Conservation (phyloP, 2,888 invertebrate species). For the Priocnemis perturbator region DNA sequence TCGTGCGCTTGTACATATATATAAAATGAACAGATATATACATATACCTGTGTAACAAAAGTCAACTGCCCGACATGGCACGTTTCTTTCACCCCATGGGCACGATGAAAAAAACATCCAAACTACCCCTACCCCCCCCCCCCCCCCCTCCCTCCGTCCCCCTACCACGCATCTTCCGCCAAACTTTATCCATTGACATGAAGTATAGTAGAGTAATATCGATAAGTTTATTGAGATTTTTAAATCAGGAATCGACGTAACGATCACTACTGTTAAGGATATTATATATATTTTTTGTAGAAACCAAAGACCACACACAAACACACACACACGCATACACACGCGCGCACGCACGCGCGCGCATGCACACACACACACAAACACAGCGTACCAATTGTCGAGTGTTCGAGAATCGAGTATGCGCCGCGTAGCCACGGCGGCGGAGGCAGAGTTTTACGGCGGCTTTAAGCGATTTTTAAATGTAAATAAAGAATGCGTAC, state of each 20-base stretch:
- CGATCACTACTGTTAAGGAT: conserved; percentile 71
- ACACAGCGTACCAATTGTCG: conserved; percentile 42
- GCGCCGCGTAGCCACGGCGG: conserved; percentile 50
- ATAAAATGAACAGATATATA: conserved; percentile 23
- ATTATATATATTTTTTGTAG: conserved; percentile 74
- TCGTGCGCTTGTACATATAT: conserved; percentile 6
- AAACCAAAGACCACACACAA: conserved; percentile 72
- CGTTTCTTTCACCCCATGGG: conserved; percentile 1
- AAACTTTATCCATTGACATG: conserved; percentile 22
- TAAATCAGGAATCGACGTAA: conserved; percentile 67
- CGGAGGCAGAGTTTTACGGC: conserved; percentile 54
- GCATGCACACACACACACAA: no score
- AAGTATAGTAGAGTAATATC: conserved; percentile 49
- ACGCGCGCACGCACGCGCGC: no score
- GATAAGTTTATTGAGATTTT: conserved; percentile 67
- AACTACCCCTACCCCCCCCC: conserved; percentile 16
- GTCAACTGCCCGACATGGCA: conserved; percentile 40
- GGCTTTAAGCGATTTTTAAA: conserved; percentile 49
- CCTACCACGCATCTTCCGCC: conserved; percentile 7
- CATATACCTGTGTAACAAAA: conserved; percentile 49
- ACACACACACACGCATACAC: conserved; percentile 4
- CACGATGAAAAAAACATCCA: background rate
- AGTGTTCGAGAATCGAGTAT: conserved; percentile 48
- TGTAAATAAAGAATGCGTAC: conserved; percentile 36
- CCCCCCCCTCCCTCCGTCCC: background rate